Evolutionary conservation across 2,113 vertebrate species (phyloP), one percentile per base, ranked within the genome.

Genomic region (Lophius piscatorius): DNA sequence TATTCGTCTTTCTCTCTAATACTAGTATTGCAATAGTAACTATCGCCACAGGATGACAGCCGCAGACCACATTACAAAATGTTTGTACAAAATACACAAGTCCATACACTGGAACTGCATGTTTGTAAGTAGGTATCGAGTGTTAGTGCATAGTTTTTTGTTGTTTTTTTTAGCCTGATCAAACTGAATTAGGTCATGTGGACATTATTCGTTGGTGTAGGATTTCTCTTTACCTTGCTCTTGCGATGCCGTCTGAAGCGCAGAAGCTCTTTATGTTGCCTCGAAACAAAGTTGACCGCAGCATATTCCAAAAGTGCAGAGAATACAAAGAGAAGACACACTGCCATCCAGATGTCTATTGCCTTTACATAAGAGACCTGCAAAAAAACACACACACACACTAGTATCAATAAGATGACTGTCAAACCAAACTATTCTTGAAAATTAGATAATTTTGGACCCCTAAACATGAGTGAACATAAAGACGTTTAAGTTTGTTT

Each of bases 301-400:
- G 97, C 97, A 0, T 99, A 99, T 76, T 99, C 97, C 89, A 99
- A 16, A 69, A 99, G 92, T 0, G 97, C 97, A 2, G 97, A 97
- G 86, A 99, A 98, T 35, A 99, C 97, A 44, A 99, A 99, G 14
- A 99, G 95, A 57, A 99, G 92, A 58, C 97, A 99, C 1, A 99
- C 97, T 0, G 97, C 97, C 97, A 99, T 99, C 97, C 97, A 99
- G 80, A 99, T 98, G 78, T 99, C 97, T 67, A 99, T 99, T 0
- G 97, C 97, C 87, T 99, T 99, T 17, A 98, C 96, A 31, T 99
- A 99, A 0, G 97, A 98, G 26, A 99, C 97, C 97, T 99, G 57
- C 14, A 52, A 4, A 67, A 2, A 46, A 1, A 24, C 11, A 24
- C 6, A 23, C 11, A 6, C 12, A 20, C 28, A 49, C n/a, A 21